Base-by-base conservation (phyloP, 2,113 vertebrate species). In the Agapornis roseicollis region DNA sequence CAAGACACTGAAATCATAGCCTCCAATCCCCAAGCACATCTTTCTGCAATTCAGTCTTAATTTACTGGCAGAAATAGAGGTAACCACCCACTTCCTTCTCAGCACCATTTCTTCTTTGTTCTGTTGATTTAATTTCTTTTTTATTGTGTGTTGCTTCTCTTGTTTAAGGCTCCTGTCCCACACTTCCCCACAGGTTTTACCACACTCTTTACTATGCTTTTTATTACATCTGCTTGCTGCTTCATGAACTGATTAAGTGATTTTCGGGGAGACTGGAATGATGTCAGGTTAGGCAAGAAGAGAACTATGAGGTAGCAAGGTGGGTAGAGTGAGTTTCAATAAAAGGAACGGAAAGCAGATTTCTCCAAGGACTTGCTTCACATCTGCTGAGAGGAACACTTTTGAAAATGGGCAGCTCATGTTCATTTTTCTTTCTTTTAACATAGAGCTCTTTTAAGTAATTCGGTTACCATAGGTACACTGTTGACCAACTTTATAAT, bases 381-480 rank as follows among this genome's bases (percentile, higher is more conserved):
- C 44, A 47, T 88, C 61, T 91, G 19, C 76, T 88, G 64, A 70
- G 52, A 82, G 29, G 47, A 94, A 69, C 3, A 31, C 3, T 66
- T 61, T 39, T 65, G 39, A 41, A 93, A 90, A 53, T 2, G 17
- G 13, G 10, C 61, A 44, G 20, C 74, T 68, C 28, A 35, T 84
- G 66, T 66, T 63, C 2, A 24, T 70, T 83, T 72, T 85, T 73
- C 29, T 85, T 80, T 85, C 23, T 69, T 88, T 86, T 22, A 78
- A 41, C 13, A 23, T 55, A n/a, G 16, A 69, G 4, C 1, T 88
- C 27, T 52, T 90, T 66, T 31, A 89, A 76, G n/a, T 47, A 76
- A 72, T 88, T 87, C 79, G 12, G 39, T 93, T 95, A n/a, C 50
- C 64, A 70, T 85, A 80, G 82, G 73, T 70, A 90, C 41, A 42